A percentile compares a stretch with the other conserved stretches of the same genome.
Conservation (phyloP, 2,888 invertebrate species). For the Pseudococcus viburni region DNA sequence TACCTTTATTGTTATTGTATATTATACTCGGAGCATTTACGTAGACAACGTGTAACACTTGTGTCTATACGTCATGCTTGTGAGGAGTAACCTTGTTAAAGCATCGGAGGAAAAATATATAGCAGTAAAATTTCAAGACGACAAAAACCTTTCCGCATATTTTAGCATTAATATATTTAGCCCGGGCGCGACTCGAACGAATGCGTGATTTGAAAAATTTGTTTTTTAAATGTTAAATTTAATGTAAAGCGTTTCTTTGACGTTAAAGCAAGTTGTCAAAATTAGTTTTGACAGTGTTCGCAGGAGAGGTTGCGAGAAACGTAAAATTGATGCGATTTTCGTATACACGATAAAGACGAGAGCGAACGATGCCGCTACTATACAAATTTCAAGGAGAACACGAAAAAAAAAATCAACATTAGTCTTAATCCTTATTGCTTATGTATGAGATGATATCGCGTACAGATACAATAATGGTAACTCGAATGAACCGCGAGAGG, state of each 20-base stretch:
- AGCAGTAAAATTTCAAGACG: not conserved
- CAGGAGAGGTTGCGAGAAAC: not conserved
- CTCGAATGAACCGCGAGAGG: not conserved
- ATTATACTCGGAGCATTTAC: not conserved
- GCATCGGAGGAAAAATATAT: not conserved
- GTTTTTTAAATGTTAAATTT: constrained; percentile 37
- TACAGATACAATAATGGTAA: not conserved
- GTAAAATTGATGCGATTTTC: constrained; percentile 52
- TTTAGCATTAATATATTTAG: constrained; percentile 49
- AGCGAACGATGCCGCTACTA: not conserved
- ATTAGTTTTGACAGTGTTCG: constrained; percentile 35
- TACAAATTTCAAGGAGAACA: not conserved
- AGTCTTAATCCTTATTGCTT: constrained; percentile 48
- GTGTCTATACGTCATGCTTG: not conserved
- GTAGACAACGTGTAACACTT: not conserved
- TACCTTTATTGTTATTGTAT: not conserved
- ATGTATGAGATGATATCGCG: constrained; percentile 49
- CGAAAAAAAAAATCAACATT: constrained; percentile 28
- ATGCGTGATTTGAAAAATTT: constrained; percentile 37
- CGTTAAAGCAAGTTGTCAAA: constrained; percentile 33
- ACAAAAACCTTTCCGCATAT: constrained; percentile 51
- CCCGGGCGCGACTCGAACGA: not conserved
- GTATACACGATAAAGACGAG: not conserved
- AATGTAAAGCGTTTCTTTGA: constrained; percentile 41
- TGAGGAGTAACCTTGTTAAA: not conserved